Conservation (phyloP, 2,113 vertebrate species). For the Phainopepla nitens region DNA sequence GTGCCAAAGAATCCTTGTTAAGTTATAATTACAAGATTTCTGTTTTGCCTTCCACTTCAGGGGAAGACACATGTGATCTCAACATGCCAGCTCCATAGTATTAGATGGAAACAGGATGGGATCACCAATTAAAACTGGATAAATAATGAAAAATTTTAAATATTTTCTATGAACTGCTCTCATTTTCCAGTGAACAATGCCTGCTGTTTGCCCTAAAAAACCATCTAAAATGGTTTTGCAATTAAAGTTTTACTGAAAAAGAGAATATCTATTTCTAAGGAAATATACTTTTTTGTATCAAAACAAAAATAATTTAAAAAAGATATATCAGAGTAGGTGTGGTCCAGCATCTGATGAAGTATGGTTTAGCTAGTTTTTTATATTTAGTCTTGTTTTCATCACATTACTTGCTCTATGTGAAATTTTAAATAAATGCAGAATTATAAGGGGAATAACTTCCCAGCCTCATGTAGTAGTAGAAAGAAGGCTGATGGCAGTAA, state of each 20-base stretch:
- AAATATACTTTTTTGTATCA: not conserved
- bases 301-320: not conserved
- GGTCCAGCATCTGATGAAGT: not conserved
- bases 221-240: not conserved
- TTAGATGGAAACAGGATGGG: not conserved
- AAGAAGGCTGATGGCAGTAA: slow-evolving; percentile 1
- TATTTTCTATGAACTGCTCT: not conserved
- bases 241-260: not conserved
- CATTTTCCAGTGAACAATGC: not conserved
- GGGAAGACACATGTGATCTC: not conserved
- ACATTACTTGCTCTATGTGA: not conserved
- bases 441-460: not conserved
- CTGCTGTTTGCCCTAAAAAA: not conserved
- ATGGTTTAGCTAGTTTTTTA: not conserved
- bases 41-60: slow-evolving; percentile 38
- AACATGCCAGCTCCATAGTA: not conserved
- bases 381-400: not conserved
- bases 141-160: not conserved
- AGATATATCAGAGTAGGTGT: not conserved
- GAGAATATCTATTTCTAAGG: not conserved
- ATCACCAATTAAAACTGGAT: not conserved
- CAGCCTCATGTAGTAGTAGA: not conserved
- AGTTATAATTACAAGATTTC: slow-evolving; percentile 20
- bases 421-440: slow-evolving; percentile 28
- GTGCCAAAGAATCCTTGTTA: slow-evolving; percentile 27